Conservation (phyloP, 23 tunicate genomes). For the Trididemnum nubilum region DNA sequence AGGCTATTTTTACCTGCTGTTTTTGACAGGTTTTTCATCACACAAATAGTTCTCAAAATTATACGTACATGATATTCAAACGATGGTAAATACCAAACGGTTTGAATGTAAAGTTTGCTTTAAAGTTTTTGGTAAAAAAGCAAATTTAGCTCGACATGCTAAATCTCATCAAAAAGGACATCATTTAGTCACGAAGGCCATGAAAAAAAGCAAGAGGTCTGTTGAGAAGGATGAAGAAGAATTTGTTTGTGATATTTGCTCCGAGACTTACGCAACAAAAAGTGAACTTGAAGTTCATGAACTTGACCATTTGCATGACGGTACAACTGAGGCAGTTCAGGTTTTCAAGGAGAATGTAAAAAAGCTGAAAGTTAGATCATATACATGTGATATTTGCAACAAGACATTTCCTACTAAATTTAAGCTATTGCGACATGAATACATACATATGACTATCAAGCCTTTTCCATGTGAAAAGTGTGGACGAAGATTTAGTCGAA, state of each 20-base stretch:
- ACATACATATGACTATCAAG: slow-evolving; percentile 46
- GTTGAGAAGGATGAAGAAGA: neutral
- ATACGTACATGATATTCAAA: too few relatives aligned
- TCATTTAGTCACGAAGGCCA: slow-evolving; percentile 13
- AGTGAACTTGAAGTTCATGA: neutral
- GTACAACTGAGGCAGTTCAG: neutral
- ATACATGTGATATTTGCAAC: slow-evolving; percentile 32
- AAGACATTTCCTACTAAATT: slow-evolving; percentile 44
- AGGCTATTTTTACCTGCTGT: too few relatives aligned
- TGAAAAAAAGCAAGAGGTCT: neutral
- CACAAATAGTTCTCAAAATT: too few relatives aligned
- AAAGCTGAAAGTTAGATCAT: neutral
- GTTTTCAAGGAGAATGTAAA: neutral
- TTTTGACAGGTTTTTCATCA: too few relatives aligned
- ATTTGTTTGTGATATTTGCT: neutral
- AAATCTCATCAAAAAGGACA: slow-evolving; percentile 24
- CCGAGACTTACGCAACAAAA: neutral
- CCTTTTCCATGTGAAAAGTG: slow-evolving; percentile 56
- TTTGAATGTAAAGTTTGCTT: slow-evolving; percentile 26
- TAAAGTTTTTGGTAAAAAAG: slow-evolving; percentile 18
- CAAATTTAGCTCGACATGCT: slow-evolving; percentile 8
- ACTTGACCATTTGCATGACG: neutral
- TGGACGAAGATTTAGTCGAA: slow-evolving; percentile 47
- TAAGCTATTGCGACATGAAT: slow-evolving; percentile 45
- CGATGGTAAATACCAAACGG: slow-evolving; percentile 20